Conservation (phyloP, 2,888 invertebrate species). For the Ernsta delagoae region DNA sequence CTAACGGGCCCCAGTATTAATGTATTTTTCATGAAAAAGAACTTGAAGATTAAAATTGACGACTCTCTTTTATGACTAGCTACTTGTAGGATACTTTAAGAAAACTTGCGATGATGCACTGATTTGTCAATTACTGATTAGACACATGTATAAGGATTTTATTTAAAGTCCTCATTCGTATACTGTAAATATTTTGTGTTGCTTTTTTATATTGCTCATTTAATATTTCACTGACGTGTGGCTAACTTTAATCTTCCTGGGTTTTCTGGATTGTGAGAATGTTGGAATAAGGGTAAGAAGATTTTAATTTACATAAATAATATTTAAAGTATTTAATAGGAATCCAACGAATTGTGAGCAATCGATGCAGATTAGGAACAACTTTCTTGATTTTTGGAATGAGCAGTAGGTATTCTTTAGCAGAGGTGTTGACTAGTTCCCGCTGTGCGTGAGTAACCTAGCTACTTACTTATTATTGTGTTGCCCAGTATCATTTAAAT, state of each 20-base stretch:
- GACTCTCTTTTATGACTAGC: too few relatives aligned
- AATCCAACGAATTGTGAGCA: too few relatives aligned
- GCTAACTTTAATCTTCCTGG: background rate
- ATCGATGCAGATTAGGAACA: too few relatives aligned
- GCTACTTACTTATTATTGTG: background rate
- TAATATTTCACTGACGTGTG: conserved; percentile 4
- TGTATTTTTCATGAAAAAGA: too few relatives aligned
- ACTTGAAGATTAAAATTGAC: too few relatives aligned
- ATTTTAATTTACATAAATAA: too few relatives aligned
- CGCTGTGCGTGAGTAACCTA: background rate
- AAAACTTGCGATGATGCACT: conserved; percentile 72
- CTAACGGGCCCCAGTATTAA: too few relatives aligned
- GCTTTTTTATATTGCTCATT: conserved; percentile 46
- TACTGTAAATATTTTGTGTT: conserved; percentile 67
- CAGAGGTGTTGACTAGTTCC: conserved; percentile 1
- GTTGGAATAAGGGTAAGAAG: too few relatives aligned
- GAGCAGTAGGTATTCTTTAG: background rate
- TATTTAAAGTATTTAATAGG: too few relatives aligned
- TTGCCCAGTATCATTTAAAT: background rate
- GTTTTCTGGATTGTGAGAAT: too few relatives aligned
- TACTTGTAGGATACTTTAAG: too few relatives aligned
- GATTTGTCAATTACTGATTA: conserved; percentile 85
- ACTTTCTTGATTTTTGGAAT: background rate
- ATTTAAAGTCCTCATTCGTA: conserved; percentile 61
- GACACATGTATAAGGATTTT: conserved; percentile 73